Evolutionary conservation across 2,888 invertebrate species (phyloP), one percentile per base, ranked within the genome.

Genomic region (Tachina lurida): DNA sequence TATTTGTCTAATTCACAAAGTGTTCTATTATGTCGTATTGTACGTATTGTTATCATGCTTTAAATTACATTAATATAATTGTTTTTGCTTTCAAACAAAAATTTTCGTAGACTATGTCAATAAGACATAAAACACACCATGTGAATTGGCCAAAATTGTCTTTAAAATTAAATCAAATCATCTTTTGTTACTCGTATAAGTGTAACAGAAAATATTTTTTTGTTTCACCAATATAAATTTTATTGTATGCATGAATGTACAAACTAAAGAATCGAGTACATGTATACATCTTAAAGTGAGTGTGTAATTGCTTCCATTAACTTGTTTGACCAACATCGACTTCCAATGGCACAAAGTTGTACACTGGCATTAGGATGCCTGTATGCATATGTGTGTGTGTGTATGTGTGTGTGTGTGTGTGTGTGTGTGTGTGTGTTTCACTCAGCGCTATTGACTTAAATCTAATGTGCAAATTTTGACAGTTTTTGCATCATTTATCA

Each of bases 401-500:
- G 19, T 5, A 2, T 12, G 43, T 3, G 15, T 31, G 31, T 31
- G 15, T 47, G 12, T 52, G 10, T 54, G 9, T 43, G 2, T 10
- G 31, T 39, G 19, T 5, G 7, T 12, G 43, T 3, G 15, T 31
- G 31, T 31, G 17, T 22, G 2, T 22, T 19, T n/a, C 7, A 17
- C 54, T 45, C 10, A 56, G 43, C 7, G 75, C 62, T 74, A 73
- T 49, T 73, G 70, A 76, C 71, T 80, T 67, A 74, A 73, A 73
- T 76, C 76, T 60, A 62, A 73, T 81, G 84, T 81, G 68, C 41
- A 77, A 81, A 84, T 76, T 80, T 81, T 77, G 77, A 84, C 84
- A 84, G 80, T 73, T 81, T 81, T 68, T 81, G 68, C 84, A 76
- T 81, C 84, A 81, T 84, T 81, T 84, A 81, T 77, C 84, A 84